A percentile compares a stretch with the other conserved stretches of the same genome.
These are phyloP conservation scores for Palythoa grandiflora DNA, from an alignment of 92 coral and sea anemone species.

Conservation along the genomic window DNA sequence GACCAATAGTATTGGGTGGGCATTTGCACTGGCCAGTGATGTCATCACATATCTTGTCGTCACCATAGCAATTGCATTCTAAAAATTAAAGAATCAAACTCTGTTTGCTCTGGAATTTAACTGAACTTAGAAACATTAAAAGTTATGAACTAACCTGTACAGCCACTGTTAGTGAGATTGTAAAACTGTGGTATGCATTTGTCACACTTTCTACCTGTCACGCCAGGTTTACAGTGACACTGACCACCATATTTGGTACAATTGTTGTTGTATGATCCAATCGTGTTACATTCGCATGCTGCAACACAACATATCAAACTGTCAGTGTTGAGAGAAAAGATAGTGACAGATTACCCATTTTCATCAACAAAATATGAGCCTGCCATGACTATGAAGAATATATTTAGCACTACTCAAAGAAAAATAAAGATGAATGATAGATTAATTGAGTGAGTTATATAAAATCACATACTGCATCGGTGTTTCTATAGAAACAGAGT, in stretches of 20 bases:
- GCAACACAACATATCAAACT: background rate
- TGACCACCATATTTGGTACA: conserved; percentile 88
- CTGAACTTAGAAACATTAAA: background rate
- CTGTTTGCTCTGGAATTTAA: no score
- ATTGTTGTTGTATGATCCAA: conserved; percentile 77
- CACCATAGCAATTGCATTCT: conserved; percentile 81
- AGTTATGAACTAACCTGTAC: conserved; percentile 67
- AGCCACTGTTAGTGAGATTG: conserved; percentile 73
- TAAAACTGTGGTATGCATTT: conserved; percentile 78
- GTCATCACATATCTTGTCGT: conserved; percentile 76
- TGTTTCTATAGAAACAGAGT: no score
- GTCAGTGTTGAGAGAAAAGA: background rate
- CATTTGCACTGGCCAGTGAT: conserved; percentile 81
- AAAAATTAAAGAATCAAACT: background rate
- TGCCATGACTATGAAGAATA: no score
- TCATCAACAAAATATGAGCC: no score
- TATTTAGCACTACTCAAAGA: no score
- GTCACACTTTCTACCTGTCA: conserved; percentile 82
- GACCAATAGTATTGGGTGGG: conserved; percentile 75
- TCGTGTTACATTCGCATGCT: conserved; percentile 83
- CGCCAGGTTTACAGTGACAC: conserved; percentile 86
- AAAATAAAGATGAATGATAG: no score
- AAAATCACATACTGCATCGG: no score
- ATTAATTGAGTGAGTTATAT: no score
- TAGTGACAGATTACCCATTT: background rate